Conservation (phyloP, 2,113 vertebrate genomes). For the Sceloporus tristichus region DNA sequence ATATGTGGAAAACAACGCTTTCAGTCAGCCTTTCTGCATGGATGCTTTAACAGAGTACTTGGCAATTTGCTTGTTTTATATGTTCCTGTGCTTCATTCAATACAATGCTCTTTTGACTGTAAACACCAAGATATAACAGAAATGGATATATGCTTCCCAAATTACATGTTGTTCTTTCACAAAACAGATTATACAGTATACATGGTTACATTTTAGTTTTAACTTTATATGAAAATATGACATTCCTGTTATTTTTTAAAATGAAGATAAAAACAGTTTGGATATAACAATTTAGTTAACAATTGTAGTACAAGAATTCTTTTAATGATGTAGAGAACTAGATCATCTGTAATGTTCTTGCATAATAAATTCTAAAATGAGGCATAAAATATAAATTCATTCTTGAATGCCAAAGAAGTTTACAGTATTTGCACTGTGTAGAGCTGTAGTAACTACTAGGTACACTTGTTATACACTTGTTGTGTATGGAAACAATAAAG, state of each 20-base stretch:
- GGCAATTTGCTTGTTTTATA: slow-evolving; percentile 57
- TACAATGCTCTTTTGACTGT: slow-evolving; percentile 67
- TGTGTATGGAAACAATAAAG: not conserved
- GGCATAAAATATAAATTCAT: slow-evolving; percentile 17
- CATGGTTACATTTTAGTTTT: not conserved
- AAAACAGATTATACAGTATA: slow-evolving; percentile 16
- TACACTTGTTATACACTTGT: not conserved
- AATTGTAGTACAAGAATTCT: slow-evolving; percentile 39
- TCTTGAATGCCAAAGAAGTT: slow-evolving; percentile 36
- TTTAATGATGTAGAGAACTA: slow-evolving; percentile 38
- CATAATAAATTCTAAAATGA: not conserved
- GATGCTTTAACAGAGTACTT: slow-evolving; percentile 38
- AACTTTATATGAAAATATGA: not conserved
- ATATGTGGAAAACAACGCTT: slow-evolving; percentile 45
- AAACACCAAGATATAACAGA: slow-evolving; percentile 66
- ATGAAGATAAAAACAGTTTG: not conserved
- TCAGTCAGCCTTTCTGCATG: slow-evolving; percentile 48
- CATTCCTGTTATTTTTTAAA: slow-evolving; percentile 14
- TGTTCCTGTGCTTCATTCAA: slow-evolving; percentile 63
- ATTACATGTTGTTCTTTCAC: slow-evolving; percentile 41
- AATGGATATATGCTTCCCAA: slow-evolving; percentile 51
- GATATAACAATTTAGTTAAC: slow-evolving; percentile 19
- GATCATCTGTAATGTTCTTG: slow-evolving; percentile 33
- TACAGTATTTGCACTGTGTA: not conserved
- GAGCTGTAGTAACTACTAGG: not conserved